These are phyloP conservation scores for Anas platyrhynchos DNA, from an alignment of 2,113 vertebrate genomes.

Conservation along the genomic window DNA sequence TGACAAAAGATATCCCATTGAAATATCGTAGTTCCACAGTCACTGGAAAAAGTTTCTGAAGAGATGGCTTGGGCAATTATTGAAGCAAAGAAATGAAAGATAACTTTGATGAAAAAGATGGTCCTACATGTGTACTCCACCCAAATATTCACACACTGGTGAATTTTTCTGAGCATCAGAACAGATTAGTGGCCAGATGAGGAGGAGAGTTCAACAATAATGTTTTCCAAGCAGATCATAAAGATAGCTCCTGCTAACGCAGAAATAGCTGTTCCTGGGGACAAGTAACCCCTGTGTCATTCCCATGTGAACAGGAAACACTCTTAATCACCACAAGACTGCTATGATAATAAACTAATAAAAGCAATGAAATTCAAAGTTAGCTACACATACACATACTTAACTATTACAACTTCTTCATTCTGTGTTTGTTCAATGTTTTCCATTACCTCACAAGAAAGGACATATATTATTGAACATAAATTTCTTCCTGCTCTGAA, in stretches of 20 bases:
- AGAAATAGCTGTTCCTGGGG: not conserved
- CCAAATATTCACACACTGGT: not conserved
- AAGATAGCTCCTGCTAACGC: not conserved
- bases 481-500: not conserved
- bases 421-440: not conserved
- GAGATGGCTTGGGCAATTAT: not conserved
- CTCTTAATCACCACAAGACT: not conserved
- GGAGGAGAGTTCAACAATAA: not conserved
- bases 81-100: not conserved
- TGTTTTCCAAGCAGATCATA: not conserved
- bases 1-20: not conserved
- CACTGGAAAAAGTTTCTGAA: not conserved
- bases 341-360: not conserved
- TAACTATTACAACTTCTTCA: not conserved
- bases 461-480: not conserved
- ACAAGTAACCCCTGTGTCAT: not conserved
- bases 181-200: not conserved
- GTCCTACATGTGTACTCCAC: not conserved
- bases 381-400: not conserved
- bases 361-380: not conserved
- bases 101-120: not conserved
- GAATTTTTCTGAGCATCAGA: not conserved
- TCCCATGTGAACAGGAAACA: not conserved
- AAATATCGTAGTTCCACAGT: not conserved
- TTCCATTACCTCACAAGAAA: not conserved